phyloP scores from a whole-genome alignment of 2,113 vertebrate genomes.

The Hystrix brachyura region DNA sequence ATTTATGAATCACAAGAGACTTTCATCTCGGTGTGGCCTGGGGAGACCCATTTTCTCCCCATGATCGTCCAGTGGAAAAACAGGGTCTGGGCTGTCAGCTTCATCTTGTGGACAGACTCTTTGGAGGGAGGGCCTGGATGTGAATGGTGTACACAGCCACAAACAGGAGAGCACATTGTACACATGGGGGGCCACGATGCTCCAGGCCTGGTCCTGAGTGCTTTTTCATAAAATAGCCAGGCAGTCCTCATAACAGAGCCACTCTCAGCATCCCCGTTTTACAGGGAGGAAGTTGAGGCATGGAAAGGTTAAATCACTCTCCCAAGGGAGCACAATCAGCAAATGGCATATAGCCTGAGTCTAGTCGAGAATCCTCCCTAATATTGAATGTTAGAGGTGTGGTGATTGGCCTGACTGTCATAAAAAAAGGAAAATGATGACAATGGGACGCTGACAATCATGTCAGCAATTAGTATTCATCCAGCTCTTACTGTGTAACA shows the following conservation, averaged over 20 bases:
- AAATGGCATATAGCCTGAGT: not conserved
- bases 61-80: not conserved
- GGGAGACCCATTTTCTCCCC: not conserved
- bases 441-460: rapidly evolving
- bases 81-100: not conserved
- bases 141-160: rapidly evolving
- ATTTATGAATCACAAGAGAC: not conserved
- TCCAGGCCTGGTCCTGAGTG: not conserved
- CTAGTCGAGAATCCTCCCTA: too few relatives aligned
- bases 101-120: not conserved
- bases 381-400: too few relatives aligned
- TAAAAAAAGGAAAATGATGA: not conserved
- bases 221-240: not conserved
- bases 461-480: too few relatives aligned
- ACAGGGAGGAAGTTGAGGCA: not conserved
- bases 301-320: not conserved
- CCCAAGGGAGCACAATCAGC: not conserved
- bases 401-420: not conserved
- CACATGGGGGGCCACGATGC: rapidly evolving
- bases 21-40: not conserved
- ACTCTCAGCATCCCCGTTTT: not conserved
- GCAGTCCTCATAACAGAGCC: not conserved
- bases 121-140: too few relatives aligned
- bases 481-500: not conserved
- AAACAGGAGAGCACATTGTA: not conserved